Percentiles rank a stretch among this genome's conserved stretches.
phyloP scores from a whole-genome alignment of 1,140 invertebrate genomes.

The Achroia grisella region DNA sequence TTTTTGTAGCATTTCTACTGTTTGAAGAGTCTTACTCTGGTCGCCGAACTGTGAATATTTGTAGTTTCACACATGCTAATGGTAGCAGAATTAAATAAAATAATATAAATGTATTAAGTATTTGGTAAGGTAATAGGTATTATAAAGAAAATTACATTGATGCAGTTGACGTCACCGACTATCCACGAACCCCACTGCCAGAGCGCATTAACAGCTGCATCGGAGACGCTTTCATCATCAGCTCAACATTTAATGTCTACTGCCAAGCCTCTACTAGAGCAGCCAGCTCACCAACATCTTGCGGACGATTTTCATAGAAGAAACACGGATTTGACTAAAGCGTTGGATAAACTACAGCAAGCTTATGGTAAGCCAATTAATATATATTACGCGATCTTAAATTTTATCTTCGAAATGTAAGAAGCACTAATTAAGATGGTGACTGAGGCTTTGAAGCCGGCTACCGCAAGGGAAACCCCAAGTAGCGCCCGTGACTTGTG shows the following conservation, averaged over 20 bases:
- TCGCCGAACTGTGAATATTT: too few species aligned
- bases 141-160: background rate
- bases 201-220: constrained; percentile 39
- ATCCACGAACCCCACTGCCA: constrained; percentile 49
- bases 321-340: constrained; percentile 28
- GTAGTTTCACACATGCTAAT: too few species aligned
- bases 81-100: too few species aligned
- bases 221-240: constrained; percentile 30
- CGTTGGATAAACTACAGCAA: constrained; percentile 34
- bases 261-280: constrained; percentile 26
- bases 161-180: constrained; percentile 35
- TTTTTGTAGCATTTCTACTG: too few species aligned
- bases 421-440: background rate
- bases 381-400: too few species aligned
- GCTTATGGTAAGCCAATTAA: constrained; percentile 20
- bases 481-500: too few species aligned
- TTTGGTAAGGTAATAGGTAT: too few species aligned
- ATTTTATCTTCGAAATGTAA: too few species aligned
- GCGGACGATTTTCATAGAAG: constrained; percentile 17
- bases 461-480: too few species aligned
- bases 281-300: constrained; percentile 17
- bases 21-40: too few species aligned
- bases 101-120: too few species aligned
- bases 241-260: constrained; percentile 28
- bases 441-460: too few species aligned